These are phyloP conservation scores for Neotoxoptera formosana DNA, from an alignment of 1,140 invertebrate genomes.

Conservation along the genomic window DNA sequence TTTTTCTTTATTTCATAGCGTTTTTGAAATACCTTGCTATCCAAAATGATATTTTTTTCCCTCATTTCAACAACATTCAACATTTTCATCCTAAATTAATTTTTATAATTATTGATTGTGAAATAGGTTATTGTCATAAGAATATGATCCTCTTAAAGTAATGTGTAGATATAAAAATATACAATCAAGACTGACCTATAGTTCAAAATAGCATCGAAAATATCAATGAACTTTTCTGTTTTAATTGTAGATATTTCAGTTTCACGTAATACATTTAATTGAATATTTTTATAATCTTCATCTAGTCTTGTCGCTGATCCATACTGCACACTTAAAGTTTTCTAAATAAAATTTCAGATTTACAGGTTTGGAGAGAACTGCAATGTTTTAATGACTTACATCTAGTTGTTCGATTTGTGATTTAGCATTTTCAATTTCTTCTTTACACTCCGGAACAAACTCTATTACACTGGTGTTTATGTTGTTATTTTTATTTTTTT, in stretches of 20 bases:
- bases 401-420: background rate
- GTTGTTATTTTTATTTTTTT: background rate
- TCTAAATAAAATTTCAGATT: background rate
- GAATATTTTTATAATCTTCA: background rate
- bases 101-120: background rate
- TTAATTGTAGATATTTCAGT: background rate
- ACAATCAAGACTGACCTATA: background rate
- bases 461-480: background rate
- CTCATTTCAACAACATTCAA: background rate
- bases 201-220: background rate
- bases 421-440: background rate
- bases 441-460: background rate
- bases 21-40: constrained; percentile 40
- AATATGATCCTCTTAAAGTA: background rate
- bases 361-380: background rate
- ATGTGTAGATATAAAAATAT: background rate
- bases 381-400: background rate
- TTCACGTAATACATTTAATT: constrained; percentile 2
- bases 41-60: background rate
- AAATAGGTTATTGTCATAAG: background rate
- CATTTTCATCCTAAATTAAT: constrained; percentile 6
- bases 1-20: background rate
- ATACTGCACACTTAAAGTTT: background rate
- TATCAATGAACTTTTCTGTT: background rate
- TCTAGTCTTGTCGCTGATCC: no score